Evolutionary conservation across 2,113 vertebrate species (phyloP), one percentile per base, ranked within the genome.

Genomic region (Atherinomorus stipes): DNA sequence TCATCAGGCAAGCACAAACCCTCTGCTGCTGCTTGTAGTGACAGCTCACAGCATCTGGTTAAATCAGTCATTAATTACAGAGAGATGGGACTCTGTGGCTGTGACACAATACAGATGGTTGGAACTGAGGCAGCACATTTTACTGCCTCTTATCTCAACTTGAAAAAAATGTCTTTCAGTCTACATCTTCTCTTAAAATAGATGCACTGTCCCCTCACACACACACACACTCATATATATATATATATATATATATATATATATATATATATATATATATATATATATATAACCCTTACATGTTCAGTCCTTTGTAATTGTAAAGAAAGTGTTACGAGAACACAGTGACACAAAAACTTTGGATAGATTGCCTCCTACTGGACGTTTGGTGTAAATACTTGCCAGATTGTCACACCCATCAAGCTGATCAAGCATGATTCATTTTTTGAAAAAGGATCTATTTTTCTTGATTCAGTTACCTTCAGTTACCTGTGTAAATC

Each of bases 341-440:
- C 12, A 57, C 31, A 13, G 23, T 11, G n/a, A 60, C 16, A 16
- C 37, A 44, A n/a, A 52, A 19, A 25, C 58, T 85, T 76, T 53
- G 64, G 21, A 18, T 28, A 52, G 34, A 66, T 79, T 85, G 90
- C 91, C 91, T 76, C 88, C 91, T 89, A 65, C 83, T 92, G 90
- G 88, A 37, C 70, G 58, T 57, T 9, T 45, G n/a, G 34, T 76
- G 77, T 70, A 79, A 83, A 57, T 83, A 50, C 69, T 12, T 37
- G 4, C 0, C 38, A 21, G 1, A 37, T 64, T 53, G 18, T 19
- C 4, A 60, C 19, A 44, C 19, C n/a, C n/a, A n/a, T n/a, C n/a
- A n/a, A n/a, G 60, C 11, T 25, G 25, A 18, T 5, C 13, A 22
- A 11, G 15, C 10, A 21, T 23, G 12, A 37, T 59, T 40, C 22